Evolutionary conservation across 2,888 invertebrate genomes (phyloP).

Genomic region (Patella pellucida): DNA sequence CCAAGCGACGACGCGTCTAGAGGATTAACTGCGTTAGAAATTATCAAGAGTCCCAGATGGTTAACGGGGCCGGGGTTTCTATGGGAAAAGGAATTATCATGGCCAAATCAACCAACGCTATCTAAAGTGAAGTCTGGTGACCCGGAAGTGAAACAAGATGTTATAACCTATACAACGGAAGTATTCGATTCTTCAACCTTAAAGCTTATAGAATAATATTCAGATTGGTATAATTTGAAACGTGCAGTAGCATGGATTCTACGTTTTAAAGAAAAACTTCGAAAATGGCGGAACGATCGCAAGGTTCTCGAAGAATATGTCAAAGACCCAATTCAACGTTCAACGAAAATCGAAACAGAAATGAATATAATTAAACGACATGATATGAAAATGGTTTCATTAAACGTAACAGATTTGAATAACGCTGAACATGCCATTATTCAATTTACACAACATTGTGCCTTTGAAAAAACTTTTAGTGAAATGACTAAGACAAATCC

Average conservation of each 20-base stretch:
- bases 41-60: too few relatives aligned
- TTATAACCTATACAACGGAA: not conserved
- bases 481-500: too few relatives aligned
- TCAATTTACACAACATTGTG: not conserved
- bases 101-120: slow-evolving; percentile 16
- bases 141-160: slow-evolving; percentile 15
- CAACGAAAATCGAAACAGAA: not conserved
- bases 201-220: not conserved
- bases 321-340: too few relatives aligned
- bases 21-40: too few relatives aligned
- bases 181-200: not conserved
- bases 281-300: too few relatives aligned
- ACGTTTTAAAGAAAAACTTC: too few relatives aligned
- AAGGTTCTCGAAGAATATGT: too few relatives aligned
- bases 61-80: too few relatives aligned
- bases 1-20: slow-evolving; percentile 14
- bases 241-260: not conserved
- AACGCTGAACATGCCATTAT: not conserved
- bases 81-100: slow-evolving; percentile 3
- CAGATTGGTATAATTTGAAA: slow-evolving; percentile 4
- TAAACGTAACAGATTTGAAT: not conserved
- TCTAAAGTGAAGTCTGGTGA: not conserved
- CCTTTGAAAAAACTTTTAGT: too few relatives aligned
- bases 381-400: not conserved
- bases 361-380: not conserved